Conservation (phyloP, 2,113 vertebrate genomes). For the Panthera leo region DNA sequence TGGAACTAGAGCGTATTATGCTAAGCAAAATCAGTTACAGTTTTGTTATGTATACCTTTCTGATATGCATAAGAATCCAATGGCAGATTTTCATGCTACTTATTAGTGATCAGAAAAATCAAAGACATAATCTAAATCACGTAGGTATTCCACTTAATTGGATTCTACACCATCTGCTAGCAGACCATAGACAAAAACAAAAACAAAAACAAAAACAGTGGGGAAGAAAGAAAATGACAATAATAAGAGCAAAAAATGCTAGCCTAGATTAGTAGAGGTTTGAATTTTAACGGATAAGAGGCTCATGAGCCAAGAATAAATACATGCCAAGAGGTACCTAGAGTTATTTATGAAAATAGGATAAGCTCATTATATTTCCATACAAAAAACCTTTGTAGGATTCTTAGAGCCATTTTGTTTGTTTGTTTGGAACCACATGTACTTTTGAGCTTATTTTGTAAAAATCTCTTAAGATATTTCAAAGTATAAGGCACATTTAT, state of each 20-base stretch:
- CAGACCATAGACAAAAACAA: background rate
- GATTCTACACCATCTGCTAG: background rate
- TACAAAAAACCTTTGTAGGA: background rate
- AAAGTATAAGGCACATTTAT: background rate
- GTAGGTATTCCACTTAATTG: background rate
- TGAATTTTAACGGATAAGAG: slow-evolving; percentile 16
- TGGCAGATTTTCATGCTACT: slow-evolving; percentile 24
- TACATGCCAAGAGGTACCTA: background rate
- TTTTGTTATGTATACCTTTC: background rate
- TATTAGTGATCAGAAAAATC: background rate
- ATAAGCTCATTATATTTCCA: slow-evolving; percentile 17
- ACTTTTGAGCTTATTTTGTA: slow-evolving; percentile 10
- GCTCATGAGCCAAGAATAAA: slow-evolving; percentile 14
- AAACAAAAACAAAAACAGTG: background rate
- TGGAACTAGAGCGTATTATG: too few relatives aligned
- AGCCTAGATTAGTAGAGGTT: background rate
- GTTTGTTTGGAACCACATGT: background rate
- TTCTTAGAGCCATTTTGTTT: slow-evolving; percentile 8
- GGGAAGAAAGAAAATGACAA: background rate
- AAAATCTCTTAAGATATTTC: slow-evolving; percentile 18
- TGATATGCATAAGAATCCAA: background rate
- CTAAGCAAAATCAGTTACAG: background rate
- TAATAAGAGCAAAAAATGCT: background rate
- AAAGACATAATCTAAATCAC: background rate
- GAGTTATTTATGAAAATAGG: slow-evolving; percentile 32